These are phyloP conservation scores for Oceanodroma leucorhoa DNA, from an alignment of 2,797 vertebrate genomes.

Conservation along the genomic window DNA sequence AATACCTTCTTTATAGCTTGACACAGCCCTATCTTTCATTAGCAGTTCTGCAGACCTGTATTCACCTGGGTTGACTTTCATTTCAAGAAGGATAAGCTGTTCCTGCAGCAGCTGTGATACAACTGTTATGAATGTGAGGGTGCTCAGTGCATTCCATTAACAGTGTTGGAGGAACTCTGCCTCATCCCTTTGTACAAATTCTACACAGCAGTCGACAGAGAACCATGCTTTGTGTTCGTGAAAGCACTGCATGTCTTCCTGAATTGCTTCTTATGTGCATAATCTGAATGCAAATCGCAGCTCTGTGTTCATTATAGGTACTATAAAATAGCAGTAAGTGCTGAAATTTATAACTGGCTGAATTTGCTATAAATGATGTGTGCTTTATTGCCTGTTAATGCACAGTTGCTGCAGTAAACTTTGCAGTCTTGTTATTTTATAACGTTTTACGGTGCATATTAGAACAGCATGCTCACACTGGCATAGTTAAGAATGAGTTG, in stretches of 20 bases:
- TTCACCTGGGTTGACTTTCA: background rate
- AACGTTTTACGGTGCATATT: constrained; percentile 47
- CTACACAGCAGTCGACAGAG: constrained; percentile 1
- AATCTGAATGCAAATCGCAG: constrained; percentile 60
- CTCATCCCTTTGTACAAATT: constrained; percentile 31
- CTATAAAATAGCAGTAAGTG: constrained; percentile 57
- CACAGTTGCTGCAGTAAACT: constrained; percentile 51
- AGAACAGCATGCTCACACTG: background rate
- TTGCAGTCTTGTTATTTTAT: constrained; percentile 59
- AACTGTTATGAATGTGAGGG: background rate
- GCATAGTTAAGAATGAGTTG: constrained; percentile 54
- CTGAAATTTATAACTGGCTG: constrained; percentile 55
- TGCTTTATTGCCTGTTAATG: constrained; percentile 64
- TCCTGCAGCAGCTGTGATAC: background rate
- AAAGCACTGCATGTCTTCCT: constrained; percentile 32
- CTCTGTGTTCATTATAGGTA: constrained; percentile 44
- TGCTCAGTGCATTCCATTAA: background rate
- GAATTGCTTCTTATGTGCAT: constrained; percentile 23
- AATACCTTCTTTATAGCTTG: background rate
- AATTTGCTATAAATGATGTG: constrained; percentile 51
- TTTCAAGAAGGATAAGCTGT: background rate
- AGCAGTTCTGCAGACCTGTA: background rate
- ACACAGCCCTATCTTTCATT: background rate
- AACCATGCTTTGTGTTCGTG: background rate
- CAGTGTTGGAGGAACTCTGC: background rate